Base-by-base conservation (phyloP, 1,140 invertebrate species). In the Drosophila obscura region DNA sequence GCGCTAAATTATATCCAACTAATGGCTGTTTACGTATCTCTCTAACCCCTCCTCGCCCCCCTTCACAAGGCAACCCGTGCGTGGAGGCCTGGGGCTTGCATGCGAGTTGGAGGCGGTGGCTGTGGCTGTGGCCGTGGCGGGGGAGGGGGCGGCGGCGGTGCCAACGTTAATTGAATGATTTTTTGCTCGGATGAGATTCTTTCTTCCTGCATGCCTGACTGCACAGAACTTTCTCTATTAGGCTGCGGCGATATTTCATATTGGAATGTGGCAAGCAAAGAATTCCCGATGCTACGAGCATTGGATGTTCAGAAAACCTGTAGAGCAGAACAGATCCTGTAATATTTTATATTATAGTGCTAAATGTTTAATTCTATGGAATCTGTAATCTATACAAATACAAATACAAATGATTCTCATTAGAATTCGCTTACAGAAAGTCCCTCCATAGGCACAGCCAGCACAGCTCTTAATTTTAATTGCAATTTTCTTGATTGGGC, bases 1-100 rank as follows among this genome's bases (percentile, higher is more conserved):
- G 35, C 65, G 71, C 72, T 74, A 74, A 75, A 75, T 75, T 75
- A 75, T 74, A 75, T 46, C 72, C 49, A 75, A 66, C 72, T 75
- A 75, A 75, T 75, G 72, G 72, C 39, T 24, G 71, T 43, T 58
- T 74, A 49, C 46, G 71, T 44, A 50, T 39, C 46, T 53, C 45
- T 49, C 11, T 13, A 24, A 0, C 22, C 22, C 22, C 22, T 4
- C 3, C 16, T 51, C 9, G 0, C 11, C 26, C 28, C 45, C n/a
- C 13, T 56, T 35, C 11, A 0, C 35, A 3, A 31, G 7, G 8
- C 22, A 4, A 24, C 5, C 1, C 35, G 35, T 39, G 35, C 35
- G 1, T 4, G 35, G 35, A 11, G 35, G 35, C 4, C 35, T 13
- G 35, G 26, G 26, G 35, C 35, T 4, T 39, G 35, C 35, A 39